A percentile compares a stretch with the other conserved stretches of the same genome.
Conservation (phyloP, 2,888 invertebrate genomes). For the Brachylomia viminalis region DNA sequence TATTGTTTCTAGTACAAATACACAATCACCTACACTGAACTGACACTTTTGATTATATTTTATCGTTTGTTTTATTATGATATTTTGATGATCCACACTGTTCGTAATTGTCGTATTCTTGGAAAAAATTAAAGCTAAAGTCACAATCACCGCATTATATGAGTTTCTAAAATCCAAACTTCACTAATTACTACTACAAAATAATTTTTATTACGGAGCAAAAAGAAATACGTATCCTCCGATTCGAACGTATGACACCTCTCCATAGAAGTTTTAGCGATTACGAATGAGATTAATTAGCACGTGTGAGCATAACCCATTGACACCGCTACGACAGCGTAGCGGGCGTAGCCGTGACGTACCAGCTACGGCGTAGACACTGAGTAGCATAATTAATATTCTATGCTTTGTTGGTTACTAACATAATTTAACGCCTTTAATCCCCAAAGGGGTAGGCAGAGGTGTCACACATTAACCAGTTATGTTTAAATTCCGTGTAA, state of each 20-base stretch:
- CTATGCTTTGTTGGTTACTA: background rate
- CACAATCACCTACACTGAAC: no score
- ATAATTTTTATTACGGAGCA: no score
- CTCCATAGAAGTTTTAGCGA: no score
- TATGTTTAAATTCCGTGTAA: no score
- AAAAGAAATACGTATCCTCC: background rate
- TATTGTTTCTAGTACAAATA: no score
- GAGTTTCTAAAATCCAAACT: background rate
- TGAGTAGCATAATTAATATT: constrained; percentile 6
- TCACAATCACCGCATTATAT: background rate
- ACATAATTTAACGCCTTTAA: no score
- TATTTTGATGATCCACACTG: background rate
- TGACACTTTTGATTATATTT: no score
- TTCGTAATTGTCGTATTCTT: background rate
- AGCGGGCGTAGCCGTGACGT: constrained; percentile 38
- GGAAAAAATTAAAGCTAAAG: background rate
- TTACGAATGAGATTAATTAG: background rate
- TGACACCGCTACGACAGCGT: constrained; percentile 21
- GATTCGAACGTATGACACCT: no score
- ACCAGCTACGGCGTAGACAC: constrained; percentile 38
- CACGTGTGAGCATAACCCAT: constrained; percentile 12
- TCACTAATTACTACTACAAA: no score
- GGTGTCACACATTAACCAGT: no score
- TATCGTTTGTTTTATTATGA: background rate
- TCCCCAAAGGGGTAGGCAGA: no score